Evolutionary conservation across 2,888 invertebrate genomes (phyloP).

Genomic region (Hirtodrosophila confusa): DNA sequence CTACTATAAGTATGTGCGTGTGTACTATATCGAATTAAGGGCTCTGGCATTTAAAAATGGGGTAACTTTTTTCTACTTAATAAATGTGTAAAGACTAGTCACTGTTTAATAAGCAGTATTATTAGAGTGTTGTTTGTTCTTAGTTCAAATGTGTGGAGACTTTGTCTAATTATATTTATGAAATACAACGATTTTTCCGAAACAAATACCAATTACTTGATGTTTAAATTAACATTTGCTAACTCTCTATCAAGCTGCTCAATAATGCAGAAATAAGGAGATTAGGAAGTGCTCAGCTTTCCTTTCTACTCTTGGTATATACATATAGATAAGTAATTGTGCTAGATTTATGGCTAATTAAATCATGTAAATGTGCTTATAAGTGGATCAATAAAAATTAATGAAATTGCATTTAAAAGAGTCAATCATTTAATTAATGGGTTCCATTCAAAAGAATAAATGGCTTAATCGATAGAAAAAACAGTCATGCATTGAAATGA

Average conservation of each 20-base stretch:
- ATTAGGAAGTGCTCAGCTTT: neutral
- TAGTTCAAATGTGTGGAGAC: neutral
- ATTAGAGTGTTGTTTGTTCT: neutral
- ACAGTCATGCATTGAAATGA: too few relatives aligned
- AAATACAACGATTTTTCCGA: slow-evolving; percentile 15
- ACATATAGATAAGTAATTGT: neutral
- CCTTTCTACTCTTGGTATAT: neutral
- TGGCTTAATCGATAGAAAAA: too few relatives aligned
- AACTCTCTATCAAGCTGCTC: slow-evolving; percentile 4
- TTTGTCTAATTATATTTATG: neutral
- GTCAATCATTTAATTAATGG: too few relatives aligned
- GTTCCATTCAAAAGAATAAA: neutral
- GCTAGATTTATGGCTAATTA: slow-evolving; percentile 22
- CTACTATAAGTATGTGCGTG: neutral
- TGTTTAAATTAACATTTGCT: slow-evolving; percentile 2
- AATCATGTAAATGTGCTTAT: slow-evolving; percentile 44
- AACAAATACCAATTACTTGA: slow-evolving; percentile 9
- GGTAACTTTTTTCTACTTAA: slow-evolving; percentile 17
- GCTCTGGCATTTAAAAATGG: slow-evolving; percentile 19
- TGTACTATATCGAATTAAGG: slow-evolving; percentile 7
- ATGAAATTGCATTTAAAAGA: slow-evolving; percentile 3
- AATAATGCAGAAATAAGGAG: too few relatives aligned
- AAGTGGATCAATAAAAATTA: slow-evolving; percentile 34
- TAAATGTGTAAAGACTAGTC: slow-evolving; percentile 15
- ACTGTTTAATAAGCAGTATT: slow-evolving; percentile 41